A percentile compares a stretch with the other conserved stretches of the same genome.
Conservation (phyloP, 35 echinoderm and acorn worm species). For the Heliocidaris erythrogramma region DNA sequence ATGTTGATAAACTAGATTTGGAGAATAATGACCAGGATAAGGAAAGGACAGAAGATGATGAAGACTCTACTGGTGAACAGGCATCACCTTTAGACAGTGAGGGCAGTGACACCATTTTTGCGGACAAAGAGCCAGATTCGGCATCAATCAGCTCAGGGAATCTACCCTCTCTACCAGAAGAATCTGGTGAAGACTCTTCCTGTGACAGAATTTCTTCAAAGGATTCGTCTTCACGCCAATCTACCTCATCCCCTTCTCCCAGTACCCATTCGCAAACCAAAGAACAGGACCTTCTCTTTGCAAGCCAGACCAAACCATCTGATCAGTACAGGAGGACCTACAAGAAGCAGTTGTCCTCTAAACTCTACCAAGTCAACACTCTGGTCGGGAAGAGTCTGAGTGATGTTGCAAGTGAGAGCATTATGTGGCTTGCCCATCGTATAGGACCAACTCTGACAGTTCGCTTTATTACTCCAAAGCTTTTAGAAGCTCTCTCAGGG, state of each 20-base stretch:
- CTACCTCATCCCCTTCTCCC: neutral
- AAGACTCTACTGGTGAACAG: neutral
- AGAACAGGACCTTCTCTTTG: slow-evolving; percentile 25
- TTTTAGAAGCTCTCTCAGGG: slow-evolving; percentile 57
- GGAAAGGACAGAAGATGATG: slow-evolving; percentile 5
- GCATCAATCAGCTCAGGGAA: slow-evolving; percentile 35
- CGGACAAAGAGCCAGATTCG: neutral
- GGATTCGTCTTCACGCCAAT: neutral
- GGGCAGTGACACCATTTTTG: neutral
- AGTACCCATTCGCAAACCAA: neutral
- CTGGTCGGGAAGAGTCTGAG: slow-evolving; percentile 62
- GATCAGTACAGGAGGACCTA: slow-evolving; percentile 24
- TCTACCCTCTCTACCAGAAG: neutral
- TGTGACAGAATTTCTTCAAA: neutral
- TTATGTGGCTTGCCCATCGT: slow-evolving; percentile 74
- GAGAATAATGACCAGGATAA: slow-evolving; percentile 58
- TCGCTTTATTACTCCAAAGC: slow-evolving; percentile 55
- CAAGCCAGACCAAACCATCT: neutral
- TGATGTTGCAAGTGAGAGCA: slow-evolving; percentile 75
- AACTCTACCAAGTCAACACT: slow-evolving; percentile 35
- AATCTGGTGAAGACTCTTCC: neutral
- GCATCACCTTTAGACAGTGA: slow-evolving; percentile 3
- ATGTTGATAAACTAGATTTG: neutral
- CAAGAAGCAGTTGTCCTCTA: slow-evolving; percentile 44
- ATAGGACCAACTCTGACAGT: slow-evolving; percentile 82